These are phyloP conservation scores for Sebastes trivittatus DNA, from an alignment of 2,797 vertebrate genomes.

Conservation along the genomic window DNA sequence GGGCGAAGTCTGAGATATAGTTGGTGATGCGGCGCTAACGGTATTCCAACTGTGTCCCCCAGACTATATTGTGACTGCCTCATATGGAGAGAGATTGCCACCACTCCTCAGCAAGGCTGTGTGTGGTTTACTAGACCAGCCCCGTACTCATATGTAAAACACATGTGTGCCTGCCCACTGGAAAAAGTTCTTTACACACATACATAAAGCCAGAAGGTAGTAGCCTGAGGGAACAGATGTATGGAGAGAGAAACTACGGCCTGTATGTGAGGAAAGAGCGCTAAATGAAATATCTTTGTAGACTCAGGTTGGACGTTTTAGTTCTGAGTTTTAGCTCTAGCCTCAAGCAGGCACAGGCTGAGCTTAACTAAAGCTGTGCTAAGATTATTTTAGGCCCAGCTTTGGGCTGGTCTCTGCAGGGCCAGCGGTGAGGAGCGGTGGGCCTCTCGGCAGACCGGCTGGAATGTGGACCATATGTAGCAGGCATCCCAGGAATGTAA, in stretches of 20 bases:
- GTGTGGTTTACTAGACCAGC: slow-evolving; percentile 19
- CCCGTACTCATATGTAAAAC: slow-evolving; percentile 26
- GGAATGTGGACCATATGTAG: slow-evolving; percentile 99
- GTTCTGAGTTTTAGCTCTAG: slow-evolving; percentile 15
- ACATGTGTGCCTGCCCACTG: slow-evolving; percentile 29
- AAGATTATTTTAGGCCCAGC: slow-evolving; percentile 57
- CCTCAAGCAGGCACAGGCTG: slow-evolving; percentile 24
- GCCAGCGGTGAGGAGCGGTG: slow-evolving; percentile 82
- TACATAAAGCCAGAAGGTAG: background rate
- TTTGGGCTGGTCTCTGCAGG: slow-evolving; percentile 80
- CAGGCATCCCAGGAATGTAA: slow-evolving; percentile 93
- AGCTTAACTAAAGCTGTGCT: slow-evolving; percentile 49
- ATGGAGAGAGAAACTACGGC: background rate
- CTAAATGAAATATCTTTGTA: slow-evolving; percentile 1
- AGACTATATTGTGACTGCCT: slow-evolving; percentile 19
- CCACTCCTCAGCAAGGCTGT: slow-evolving; percentile 1
- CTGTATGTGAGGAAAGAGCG: background rate
- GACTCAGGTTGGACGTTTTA: background rate
- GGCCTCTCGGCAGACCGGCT: slow-evolving; percentile 88
- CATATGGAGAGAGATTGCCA: slow-evolving; percentile 22
- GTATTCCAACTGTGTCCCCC: slow-evolving; percentile 24
- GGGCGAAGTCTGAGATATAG: slow-evolving; percentile 17
- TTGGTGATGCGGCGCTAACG: slow-evolving; percentile 22
- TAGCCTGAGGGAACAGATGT: slow-evolving; percentile 6
- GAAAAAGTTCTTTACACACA: slow-evolving; percentile 15